Percentiles rank a stretch among this genome's conserved stretches.
Evolutionary conservation across 2,113 vertebrate genomes (phyloP).

Genomic region (Excalfactoria chinensis): DNA sequence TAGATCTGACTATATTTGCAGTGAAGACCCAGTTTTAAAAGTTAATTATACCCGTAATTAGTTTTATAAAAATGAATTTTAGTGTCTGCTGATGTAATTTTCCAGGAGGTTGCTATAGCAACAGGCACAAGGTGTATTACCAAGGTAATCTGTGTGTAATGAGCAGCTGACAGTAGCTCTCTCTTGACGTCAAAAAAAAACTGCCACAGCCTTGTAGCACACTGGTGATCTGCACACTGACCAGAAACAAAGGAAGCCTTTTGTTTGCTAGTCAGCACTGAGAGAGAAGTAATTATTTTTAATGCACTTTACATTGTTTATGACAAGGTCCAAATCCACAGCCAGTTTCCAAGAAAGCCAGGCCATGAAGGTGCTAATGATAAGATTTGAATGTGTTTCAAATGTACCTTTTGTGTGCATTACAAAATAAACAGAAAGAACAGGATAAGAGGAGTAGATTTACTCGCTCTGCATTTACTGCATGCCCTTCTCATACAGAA

Average conservation of each 20-base stretch:
- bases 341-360: background rate
- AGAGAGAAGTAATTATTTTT: background rate
- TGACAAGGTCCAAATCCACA: background rate
- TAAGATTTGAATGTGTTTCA: background rate
- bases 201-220: background rate
- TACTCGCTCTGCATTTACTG: background rate
- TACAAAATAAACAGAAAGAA: background rate
- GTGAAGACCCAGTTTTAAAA: conserved; percentile 45
- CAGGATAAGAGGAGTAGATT: background rate
- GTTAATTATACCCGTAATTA: conserved; percentile 63
- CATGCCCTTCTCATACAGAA: background rate
- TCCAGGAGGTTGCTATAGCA: conserved; percentile 47
- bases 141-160: conserved; percentile 13
- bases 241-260: background rate
- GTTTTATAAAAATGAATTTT: conserved; percentile 55
- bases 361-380: background rate
- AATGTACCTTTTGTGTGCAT: background rate
- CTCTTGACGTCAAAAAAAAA: conserved; percentile 23
- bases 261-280: background rate
- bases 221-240: background rate
- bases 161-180: background rate
- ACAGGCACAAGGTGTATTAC: conserved; percentile 57
- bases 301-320: background rate
- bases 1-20: conserved; percentile 42
- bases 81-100: conserved; percentile 67